Base-by-base conservation (phyloP, 1,140 invertebrate species). In the Coenobita brevimanus region DNA sequence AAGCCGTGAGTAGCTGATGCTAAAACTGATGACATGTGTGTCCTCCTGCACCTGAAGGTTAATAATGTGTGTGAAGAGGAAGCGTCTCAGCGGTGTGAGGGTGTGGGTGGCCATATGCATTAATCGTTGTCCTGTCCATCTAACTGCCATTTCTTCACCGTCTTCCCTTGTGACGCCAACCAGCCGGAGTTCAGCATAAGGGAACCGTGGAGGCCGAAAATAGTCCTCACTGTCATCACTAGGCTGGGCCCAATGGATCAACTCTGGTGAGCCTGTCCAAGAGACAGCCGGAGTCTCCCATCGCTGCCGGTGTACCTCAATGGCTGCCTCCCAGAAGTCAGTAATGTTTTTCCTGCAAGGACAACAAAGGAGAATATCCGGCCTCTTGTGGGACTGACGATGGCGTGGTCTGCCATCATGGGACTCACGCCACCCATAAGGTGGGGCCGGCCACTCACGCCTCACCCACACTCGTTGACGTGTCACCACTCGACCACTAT, bases 41-140 rank as follows among this genome's bases (percentile, higher is more conserved):
- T 50, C 80, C 43, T 82, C 80, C 1, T 82, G n/a, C 38, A 82
- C 41, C n/a, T 69, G 60, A 3, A 82, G 64, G 38, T 82, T 46
- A 43, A 82, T 54, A 27, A 13, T 50, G 62, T 71, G 80, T 8
- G 80, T 69, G 62, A 69, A 17, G 62, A 82, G 43, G 80, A 82
- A 50, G 43, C 69, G 80, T 10, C 43, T 36, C 1, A 71, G 41
- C 1, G 41, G 62, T 0, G 62, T 67, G 10, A 82, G 38, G 60
- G 38, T 46, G 64, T 50, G 41, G 3, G 38, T 24, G 10, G 60
- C 30, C 0, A 64, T 8, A 0, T 27, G 60, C 21, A 6, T 8
- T n/a, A 82, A 1, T 0, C 30, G 17, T 8, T 46, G 38, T 1
- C 4, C n/a, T 33, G 15, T 13, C 80, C 43, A 33, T 41, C 27